A percentile compares a stretch with the other conserved stretches of the same genome.
Conservation (phyloP, 2,113 vertebrate species). For the Nipponia nippon region DNA sequence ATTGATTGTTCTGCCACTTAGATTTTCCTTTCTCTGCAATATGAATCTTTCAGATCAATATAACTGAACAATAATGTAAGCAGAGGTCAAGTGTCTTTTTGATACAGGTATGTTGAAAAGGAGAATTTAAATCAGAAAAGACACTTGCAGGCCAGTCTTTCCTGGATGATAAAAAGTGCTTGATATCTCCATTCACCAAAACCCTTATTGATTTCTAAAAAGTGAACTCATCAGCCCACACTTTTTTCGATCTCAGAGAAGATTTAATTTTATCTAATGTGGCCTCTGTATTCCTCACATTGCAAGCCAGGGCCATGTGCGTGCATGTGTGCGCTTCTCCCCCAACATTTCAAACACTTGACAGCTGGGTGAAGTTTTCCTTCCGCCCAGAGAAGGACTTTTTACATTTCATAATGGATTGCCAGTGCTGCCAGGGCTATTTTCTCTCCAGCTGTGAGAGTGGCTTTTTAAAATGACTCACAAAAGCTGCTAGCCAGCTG, state of each 20-base stretch:
- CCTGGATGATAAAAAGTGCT: neutral
- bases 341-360: constrained; percentile 66
- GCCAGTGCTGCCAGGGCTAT: constrained; percentile 69
- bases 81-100: constrained; percentile 26
- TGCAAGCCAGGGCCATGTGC: constrained; percentile 5
- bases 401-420: constrained; percentile 70
- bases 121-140: neutral
- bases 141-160: neutral
- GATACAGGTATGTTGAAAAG: neutral
- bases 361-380: constrained; percentile 78
- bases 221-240: constrained; percentile 5
- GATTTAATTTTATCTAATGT: constrained; percentile 61
- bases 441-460: constrained; percentile 80
- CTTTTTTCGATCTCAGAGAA: constrained; percentile 27
- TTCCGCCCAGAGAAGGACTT: constrained; percentile 76
- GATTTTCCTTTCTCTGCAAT: neutral
- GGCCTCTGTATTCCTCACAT: constrained; percentile 35
- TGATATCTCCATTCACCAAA: constrained; percentile 23
- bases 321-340: neutral
- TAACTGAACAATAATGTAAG: neutral
- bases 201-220: constrained; percentile 45
- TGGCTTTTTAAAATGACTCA: constrained; percentile 68
- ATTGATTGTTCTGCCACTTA: constrained; percentile 18
- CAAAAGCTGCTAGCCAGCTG: constrained; percentile 77
- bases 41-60: neutral